Evolutionary conservation across 2,113 vertebrate genomes (phyloP).

Genomic region (Dendrocopos noguchii): DNA sequence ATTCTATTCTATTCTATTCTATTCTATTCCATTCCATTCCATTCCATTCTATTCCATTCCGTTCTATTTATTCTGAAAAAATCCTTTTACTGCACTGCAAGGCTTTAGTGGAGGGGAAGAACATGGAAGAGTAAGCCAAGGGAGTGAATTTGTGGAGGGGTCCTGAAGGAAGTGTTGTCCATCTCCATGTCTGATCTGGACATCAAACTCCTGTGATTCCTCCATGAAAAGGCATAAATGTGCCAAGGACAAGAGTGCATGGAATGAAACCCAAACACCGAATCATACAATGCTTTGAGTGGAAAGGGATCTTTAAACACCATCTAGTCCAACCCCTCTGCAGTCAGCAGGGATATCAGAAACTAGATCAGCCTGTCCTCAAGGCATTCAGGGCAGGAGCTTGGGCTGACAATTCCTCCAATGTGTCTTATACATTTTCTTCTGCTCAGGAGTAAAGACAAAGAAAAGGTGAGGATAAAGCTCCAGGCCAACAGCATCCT

Average conservation of each 20-base stretch:
- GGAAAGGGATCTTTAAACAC: too few species aligned
- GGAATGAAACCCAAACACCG: neutral
- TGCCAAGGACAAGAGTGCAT: neutral
- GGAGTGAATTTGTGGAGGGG: fast-evolving
- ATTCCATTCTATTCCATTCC: too few species aligned
- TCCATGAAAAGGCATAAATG: neutral
- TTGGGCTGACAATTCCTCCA: neutral
- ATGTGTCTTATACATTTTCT: neutral
- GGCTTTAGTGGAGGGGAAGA: neutral
- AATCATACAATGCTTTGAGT: too few species aligned
- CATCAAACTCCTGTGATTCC: neutral
- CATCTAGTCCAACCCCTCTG: too few species aligned
- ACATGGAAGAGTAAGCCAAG: too few species aligned
- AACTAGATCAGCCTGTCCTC: too few species aligned
- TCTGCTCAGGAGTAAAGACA: neutral
- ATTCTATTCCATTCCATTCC: too few species aligned
- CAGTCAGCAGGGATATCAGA: too few species aligned
- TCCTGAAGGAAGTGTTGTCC: neutral
- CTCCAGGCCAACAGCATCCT: neutral
- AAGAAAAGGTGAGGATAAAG: neutral
- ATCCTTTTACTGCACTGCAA: neutral
- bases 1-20: too few species aligned
- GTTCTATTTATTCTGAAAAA: neutral
- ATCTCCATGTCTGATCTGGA: neutral
- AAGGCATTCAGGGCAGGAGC: neutral